phyloP scores from a whole-genome alignment of 1,140 invertebrate genomes.

The Euwallacea fornicatus region DNA sequence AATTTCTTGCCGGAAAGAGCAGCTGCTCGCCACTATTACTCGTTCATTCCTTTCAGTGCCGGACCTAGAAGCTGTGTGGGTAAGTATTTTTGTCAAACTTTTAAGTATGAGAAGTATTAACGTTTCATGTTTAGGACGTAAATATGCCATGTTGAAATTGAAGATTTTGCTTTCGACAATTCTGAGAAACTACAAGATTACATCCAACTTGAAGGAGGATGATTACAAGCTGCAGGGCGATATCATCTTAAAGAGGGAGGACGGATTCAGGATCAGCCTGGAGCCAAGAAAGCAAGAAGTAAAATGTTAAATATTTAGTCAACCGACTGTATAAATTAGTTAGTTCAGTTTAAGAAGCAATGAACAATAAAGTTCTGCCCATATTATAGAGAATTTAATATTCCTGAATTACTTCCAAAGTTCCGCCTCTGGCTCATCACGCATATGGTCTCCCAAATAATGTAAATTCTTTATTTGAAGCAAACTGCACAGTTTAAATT shows the following conservation, averaged over 20 bases:
- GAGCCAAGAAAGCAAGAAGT: slow-evolving; percentile 61
- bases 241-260: slow-evolving; percentile 79
- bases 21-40: slow-evolving; percentile 78
- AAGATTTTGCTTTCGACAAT: slow-evolving; percentile 83
- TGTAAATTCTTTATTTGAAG: no score
- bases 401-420: no score
- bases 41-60: slow-evolving; percentile 88
- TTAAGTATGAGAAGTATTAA: not conserved
- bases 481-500: no score
- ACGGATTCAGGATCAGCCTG: slow-evolving; percentile 73
- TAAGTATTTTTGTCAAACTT: slow-evolving; percentile 52
- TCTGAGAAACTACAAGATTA: slow-evolving; percentile 76
- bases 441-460: no score
- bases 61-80: slow-evolving; percentile 83
- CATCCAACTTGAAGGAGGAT: slow-evolving; percentile 66
- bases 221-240: slow-evolving; percentile 78
- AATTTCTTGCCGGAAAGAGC: slow-evolving; percentile 85
- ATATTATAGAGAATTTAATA: no score
- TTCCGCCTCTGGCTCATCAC: no score
- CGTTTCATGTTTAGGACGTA: slow-evolving; percentile 59
- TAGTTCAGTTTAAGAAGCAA: slow-evolving; percentile 4
- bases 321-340: not conserved
- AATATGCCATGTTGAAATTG: slow-evolving; percentile 77
- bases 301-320: not conserved
- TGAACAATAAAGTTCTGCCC: slow-evolving; percentile 21